Evolutionary conservation across 1,140 invertebrate species (phyloP).

Genomic region (Magallana angulata): DNA sequence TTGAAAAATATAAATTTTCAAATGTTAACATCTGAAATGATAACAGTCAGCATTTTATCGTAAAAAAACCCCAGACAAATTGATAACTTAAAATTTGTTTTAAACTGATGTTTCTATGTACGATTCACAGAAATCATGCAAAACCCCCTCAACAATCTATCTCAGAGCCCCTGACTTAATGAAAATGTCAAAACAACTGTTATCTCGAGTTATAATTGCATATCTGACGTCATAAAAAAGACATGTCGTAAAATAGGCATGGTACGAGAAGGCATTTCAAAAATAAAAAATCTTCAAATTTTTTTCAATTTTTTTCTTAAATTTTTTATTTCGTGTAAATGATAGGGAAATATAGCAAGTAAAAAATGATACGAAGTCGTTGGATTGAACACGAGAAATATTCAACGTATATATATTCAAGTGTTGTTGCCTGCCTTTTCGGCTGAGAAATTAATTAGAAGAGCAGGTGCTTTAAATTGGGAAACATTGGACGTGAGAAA

Average conservation of each 20-base stretch:
- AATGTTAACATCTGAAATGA: no score
- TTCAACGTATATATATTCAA: not conserved
- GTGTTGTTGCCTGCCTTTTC: not conserved
- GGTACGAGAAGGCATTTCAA: not conserved
- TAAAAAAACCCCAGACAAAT: no score
- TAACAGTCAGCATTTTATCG: no score
- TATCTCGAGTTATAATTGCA: not conserved
- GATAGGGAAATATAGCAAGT: constrained; percentile 7
- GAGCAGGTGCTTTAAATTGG: not conserved
- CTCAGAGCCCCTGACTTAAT: not conserved
- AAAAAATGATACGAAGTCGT: constrained; percentile 2
- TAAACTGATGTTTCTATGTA: no score
- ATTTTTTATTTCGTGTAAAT: constrained; percentile 37
- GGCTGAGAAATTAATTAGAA: constrained; percentile 18
- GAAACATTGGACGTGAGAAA: not conserved
- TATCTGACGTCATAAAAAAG: not conserved
- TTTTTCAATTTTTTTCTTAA: no score
- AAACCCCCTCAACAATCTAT: not conserved
- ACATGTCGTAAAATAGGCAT: not conserved
- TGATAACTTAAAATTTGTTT: no score
- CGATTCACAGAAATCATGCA: no score
- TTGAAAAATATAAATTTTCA: no score
- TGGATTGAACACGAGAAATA: constrained; percentile 20
- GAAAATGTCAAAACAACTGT: not conserved
- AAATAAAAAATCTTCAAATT: no score